Base-by-base conservation (phyloP, 2,888 invertebrate genomes). In the Leucophenga maculata region DNA sequence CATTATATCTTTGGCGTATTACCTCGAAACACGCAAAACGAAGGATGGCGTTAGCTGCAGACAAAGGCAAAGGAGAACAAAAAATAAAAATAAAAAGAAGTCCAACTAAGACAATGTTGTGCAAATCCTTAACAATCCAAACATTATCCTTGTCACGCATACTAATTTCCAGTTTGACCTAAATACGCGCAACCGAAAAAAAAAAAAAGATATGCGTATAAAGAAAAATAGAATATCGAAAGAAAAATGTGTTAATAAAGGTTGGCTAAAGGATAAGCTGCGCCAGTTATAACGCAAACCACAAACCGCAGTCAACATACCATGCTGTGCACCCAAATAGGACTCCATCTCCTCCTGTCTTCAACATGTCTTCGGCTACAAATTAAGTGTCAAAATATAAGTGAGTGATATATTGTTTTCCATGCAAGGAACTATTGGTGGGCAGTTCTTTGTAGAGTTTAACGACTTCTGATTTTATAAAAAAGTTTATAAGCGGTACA, bases 151-250 rank as follows among this genome's bases (percentile, higher is more conserved):
- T 65, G 74, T 59, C 71, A 67, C 72, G 74, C 70, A 80, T 80
- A 79, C 80, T 80, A 80, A 80, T 82, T 78, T 71, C 57, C 71
- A 74, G 70, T 80, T 66, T 80, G 79, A 80, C 82, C 82, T 74
- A 80, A 77, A 80, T 82, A 72, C 59, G 65, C 72, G 64, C 59
- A 72, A 72, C 69, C 9, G 13, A 55, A 52, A 31, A 6, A 48
- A 68, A 52, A 9, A 46, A 26, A 64, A 16, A 26, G 6, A 57
- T 22, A 57, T 22, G 13, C 57, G 9, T 55, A 68, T 64, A 59
- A 64, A 69, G 55, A 73, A 72, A 75, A 73, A 75, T 69, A 75
- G 75, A 75, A 69, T 73, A 76, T 74, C 73, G 73, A 76, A 75
- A 75, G 59, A 69, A 26, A 65, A 46, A 54, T 6, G 50, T 50